Evolutionary conservation across 1,140 invertebrate genomes (phyloP).

Genomic region (Drosophila asahinai): DNA sequence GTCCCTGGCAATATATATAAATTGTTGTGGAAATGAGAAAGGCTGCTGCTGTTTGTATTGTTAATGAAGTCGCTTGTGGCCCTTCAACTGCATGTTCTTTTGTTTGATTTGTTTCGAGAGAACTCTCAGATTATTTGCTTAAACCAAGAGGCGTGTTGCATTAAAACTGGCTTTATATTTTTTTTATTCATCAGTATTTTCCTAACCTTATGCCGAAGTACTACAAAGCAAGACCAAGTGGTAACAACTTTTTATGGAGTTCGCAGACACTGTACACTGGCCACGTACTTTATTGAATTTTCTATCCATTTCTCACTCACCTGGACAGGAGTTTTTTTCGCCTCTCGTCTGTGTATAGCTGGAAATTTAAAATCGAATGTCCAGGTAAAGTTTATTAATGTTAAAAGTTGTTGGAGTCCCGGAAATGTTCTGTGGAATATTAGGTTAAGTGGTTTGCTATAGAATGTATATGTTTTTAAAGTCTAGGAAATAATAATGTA

Average conservation of each 20-base stretch:
- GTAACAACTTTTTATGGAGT: slow-evolving; percentile 26
- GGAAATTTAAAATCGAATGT: not conserved
- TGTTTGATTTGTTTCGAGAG: slow-evolving; percentile 31
- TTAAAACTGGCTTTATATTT: not conserved
- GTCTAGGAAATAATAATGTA: not conserved
- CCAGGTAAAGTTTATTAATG: not conserved
- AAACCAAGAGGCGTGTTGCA: not conserved
- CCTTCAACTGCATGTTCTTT: slow-evolving; percentile 22
- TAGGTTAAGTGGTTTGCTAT: not conserved
- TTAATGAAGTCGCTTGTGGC: slow-evolving; percentile 43
- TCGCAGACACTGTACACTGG: slow-evolving; percentile 1
- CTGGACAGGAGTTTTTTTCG: slow-evolving; percentile 2
- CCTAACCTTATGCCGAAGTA: not conserved
- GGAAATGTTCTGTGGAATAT: not conserved
- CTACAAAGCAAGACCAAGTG: slow-evolving; percentile 3
- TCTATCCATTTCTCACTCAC: slow-evolving; percentile 11
- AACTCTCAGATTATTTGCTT: slow-evolving; percentile 23
- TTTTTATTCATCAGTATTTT: not conserved
- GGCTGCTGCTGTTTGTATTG: slow-evolving; percentile 37
- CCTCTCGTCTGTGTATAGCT: not conserved
- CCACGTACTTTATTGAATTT: slow-evolving; percentile 51
- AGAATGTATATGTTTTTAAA: not conserved
- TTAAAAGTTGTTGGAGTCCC: not conserved
- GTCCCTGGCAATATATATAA: slow-evolving; percentile 16
- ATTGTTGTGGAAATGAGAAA: slow-evolving; percentile 43